Evolutionary conservation across 2,113 vertebrate species (phyloP).

Genomic region (Porphyrio hochstetteri): DNA sequence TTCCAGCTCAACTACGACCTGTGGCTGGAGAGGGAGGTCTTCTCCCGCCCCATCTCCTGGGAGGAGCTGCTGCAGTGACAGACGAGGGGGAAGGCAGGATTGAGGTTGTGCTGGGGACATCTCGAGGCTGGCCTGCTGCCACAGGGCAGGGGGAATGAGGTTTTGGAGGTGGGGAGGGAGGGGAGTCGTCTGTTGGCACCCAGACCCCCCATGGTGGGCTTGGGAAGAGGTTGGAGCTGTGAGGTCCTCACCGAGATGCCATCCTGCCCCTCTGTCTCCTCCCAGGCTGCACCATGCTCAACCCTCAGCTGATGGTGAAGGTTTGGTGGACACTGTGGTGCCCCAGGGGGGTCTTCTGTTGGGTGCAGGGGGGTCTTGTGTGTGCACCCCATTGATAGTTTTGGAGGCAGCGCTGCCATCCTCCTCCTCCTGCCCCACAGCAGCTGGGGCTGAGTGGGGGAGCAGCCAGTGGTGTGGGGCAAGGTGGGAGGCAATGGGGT

Average conservation of each 20-base stretch:
- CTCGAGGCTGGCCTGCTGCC: not conserved
- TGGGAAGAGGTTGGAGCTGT: not conserved
- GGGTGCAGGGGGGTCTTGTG: too few species aligned
- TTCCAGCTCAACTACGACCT: slow-evolving; percentile 99
- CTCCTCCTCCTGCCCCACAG: not conserved
- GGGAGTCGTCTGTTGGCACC: not conserved
- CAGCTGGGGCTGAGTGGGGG: not conserved
- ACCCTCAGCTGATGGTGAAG: not conserved
- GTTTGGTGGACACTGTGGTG: not conserved
- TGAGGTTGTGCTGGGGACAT: not conserved
- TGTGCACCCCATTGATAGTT: rapidly evolving
- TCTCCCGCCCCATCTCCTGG: slow-evolving; percentile 98
- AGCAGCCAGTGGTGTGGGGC: not conserved
- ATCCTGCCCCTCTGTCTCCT: not conserved
- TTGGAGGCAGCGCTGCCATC: not conserved
- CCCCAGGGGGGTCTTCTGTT: not conserved
- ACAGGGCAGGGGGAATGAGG: not conserved
- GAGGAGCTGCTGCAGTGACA: slow-evolving; percentile 94
- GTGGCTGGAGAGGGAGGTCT: slow-evolving; percentile 98
- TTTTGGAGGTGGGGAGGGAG: not conserved
- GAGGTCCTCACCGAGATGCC: rapidly evolving
- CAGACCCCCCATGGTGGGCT: not conserved
- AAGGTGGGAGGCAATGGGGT: rapidly evolving
- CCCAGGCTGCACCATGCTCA: not conserved
- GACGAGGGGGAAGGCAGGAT: rapidly evolving